These are phyloP conservation scores for Leptogaster cylindrica DNA, from an alignment of 2,888 invertebrate species.

Conservation along the genomic window DNA sequence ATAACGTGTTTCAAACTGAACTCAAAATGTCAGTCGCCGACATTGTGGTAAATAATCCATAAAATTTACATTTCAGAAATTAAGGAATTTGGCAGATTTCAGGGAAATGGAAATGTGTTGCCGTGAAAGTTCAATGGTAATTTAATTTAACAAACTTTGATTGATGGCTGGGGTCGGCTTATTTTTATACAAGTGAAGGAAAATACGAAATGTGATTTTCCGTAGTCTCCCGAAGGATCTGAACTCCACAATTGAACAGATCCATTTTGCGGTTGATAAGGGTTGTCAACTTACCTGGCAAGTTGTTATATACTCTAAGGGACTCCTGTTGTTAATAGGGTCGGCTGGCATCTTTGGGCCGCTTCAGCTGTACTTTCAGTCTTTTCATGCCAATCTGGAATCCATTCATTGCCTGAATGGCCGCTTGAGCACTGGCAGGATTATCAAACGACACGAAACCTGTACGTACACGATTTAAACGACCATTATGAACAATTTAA, in stretches of 20 bases:
- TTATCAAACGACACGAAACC: constrained; percentile 99
- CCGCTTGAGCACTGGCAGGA: constrained; percentile 96
- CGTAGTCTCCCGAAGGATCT: too few species aligned
- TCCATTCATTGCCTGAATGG: constrained; percentile 99
- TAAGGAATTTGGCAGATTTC: too few species aligned
- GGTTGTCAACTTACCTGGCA: constrained; percentile 30
- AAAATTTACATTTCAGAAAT: too few species aligned
- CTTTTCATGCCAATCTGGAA: constrained; percentile 99
- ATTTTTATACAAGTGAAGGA: not conserved
- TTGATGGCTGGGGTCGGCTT: not conserved
- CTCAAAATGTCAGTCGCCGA: too few species aligned
- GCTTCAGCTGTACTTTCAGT: constrained; percentile 98
- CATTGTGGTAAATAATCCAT: too few species aligned
- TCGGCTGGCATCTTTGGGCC: constrained; percentile 97
- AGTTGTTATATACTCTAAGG: constrained; percentile 49
- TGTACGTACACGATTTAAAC: constrained; percentile 61
- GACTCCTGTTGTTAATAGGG: constrained; percentile 87
- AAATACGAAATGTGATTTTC: too few species aligned
- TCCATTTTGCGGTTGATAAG: constrained; percentile 5
- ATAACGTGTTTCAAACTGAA: too few species aligned
- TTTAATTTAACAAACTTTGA: not conserved
- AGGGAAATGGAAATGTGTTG: too few species aligned
- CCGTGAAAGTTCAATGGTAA: too few species aligned
- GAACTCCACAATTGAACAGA: too few species aligned
- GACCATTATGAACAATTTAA: constrained; percentile 7